Conservation (phyloP, 92 coral and sea anemone genomes). For the Ricordea florida region DNA sequence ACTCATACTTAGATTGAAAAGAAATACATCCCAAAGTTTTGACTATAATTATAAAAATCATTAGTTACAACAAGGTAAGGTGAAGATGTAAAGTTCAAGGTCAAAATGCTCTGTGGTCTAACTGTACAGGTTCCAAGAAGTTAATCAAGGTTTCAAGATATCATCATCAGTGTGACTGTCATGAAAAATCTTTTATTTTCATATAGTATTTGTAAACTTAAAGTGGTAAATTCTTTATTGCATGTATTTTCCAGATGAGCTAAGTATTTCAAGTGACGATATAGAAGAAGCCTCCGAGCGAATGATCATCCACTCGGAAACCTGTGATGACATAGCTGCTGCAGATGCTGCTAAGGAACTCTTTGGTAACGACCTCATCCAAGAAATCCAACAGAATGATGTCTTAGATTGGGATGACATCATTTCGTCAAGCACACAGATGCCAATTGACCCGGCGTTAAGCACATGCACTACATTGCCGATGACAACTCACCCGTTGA, state of each 20-base stretch:
- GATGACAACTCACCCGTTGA: conserved; percentile 42
- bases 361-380: conserved; percentile 94
- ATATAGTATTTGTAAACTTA: background rate
- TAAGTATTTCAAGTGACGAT: conserved; percentile 87
- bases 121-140: too few relatives aligned
- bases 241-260: conserved; percentile 65
- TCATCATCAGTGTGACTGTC: too few relatives aligned
- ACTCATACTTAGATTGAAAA: too few relatives aligned
- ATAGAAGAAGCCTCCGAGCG: conserved; percentile 58
- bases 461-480: conserved; percentile 68
- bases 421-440: conserved; percentile 88
- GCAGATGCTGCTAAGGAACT: conserved; percentile 99
- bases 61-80: background rate
- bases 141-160: too few relatives aligned
- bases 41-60: too few relatives aligned
- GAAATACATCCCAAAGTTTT: too few relatives aligned
- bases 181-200: background rate
- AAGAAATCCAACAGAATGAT: conserved; percentile 95
- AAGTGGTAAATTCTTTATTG: background rate
- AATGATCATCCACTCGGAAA: conserved; percentile 47
- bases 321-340: conserved; percentile 84
- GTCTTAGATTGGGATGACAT: conserved; percentile 98
- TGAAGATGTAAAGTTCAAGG: background rate
- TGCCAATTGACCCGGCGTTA: conserved; percentile 79
- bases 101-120: background rate